A percentile compares a stretch with the other conserved stretches of the same genome.
Conservation (phyloP, 2,888 invertebrate genomes). For the Phortica okadai region DNA sequence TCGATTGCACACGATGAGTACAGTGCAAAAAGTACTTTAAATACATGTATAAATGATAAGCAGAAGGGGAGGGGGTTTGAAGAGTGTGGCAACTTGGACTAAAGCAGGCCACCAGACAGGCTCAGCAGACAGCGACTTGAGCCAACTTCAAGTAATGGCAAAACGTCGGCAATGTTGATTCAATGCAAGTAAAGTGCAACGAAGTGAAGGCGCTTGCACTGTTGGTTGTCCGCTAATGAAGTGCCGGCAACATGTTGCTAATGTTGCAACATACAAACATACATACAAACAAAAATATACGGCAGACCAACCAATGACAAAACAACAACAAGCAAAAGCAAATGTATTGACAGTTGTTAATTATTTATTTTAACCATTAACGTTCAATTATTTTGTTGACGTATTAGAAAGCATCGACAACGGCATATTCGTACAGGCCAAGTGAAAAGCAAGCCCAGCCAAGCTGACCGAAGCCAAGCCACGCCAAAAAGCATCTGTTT, state of each 20-base stretch:
- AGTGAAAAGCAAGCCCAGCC: constrained; percentile 34
- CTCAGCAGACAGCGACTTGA: too few relatives aligned
- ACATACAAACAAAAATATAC: background rate
- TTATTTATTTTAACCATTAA: constrained; percentile 55
- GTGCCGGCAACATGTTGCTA: constrained; percentile 33
- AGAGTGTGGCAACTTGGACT: too few relatives aligned
- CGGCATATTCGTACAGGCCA: constrained; percentile 23
- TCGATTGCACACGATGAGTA: background rate
- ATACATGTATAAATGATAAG: background rate
- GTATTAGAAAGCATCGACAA: constrained; percentile 50
- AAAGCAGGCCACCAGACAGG: too few relatives aligned
- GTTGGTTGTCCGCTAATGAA: constrained; percentile 38
- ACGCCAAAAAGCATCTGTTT: background rate
- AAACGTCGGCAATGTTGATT: background rate
- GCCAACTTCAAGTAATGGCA: constrained; percentile 2
- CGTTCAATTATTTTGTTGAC: constrained; percentile 52
- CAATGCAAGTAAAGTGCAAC: constrained; percentile 8
- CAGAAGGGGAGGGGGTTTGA: too few relatives aligned
- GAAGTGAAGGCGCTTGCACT: constrained; percentile 1
- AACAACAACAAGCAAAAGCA: constrained; percentile 39
- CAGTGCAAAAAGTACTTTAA: background rate
- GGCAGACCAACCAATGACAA: constrained; percentile 33
- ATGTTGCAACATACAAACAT: constrained; percentile 32
- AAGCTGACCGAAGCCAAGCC: background rate
- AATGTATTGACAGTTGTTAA: constrained; percentile 52